phyloP scores from a whole-genome alignment of 1,140 invertebrate species.

The Patella vulgata region DNA sequence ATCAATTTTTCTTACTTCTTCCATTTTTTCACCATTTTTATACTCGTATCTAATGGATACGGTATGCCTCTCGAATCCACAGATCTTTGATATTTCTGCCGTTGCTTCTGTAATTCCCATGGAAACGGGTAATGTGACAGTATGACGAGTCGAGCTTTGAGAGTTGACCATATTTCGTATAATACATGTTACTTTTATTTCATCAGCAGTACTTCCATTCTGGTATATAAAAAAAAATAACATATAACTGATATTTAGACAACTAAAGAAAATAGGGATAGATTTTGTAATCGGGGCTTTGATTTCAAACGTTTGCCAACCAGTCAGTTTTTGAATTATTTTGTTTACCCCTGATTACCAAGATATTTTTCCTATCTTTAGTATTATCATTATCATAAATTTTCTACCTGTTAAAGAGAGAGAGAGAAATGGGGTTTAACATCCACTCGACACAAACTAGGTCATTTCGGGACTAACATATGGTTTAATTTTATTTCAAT shows the following conservation, averaged over 20 bases:
- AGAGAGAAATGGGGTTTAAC: no score
- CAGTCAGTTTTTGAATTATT: no score
- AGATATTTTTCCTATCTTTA: no score
- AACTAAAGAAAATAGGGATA: neutral
- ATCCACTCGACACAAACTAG: no score
- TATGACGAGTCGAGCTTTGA: slow-evolving; percentile 43
- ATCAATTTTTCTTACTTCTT: neutral
- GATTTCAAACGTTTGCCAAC: no score
- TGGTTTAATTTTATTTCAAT: no score
- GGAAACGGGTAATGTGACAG: slow-evolving; percentile 67
- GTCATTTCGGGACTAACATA: no score
- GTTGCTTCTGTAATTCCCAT: slow-evolving; percentile 69
- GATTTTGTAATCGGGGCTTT: no score
- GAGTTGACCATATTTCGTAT: slow-evolving; percentile 70
- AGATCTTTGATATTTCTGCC: slow-evolving; percentile 69
- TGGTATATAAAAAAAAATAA: slow-evolving; percentile 26
- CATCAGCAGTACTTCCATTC: slow-evolving; percentile 54
- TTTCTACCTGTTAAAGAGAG: no score
- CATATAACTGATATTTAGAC: slow-evolving; percentile 1
- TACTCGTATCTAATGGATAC: slow-evolving; percentile 68
- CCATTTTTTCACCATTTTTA: slow-evolving; percentile 36
- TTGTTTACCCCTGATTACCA: no score
- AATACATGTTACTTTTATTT: slow-evolving; percentile 69
- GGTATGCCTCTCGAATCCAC: slow-evolving; percentile 70
- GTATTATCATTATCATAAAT: no score